Base-by-base conservation (phyloP, 2,888 invertebrate genomes). In the Brachypterus glaber region DNA sequence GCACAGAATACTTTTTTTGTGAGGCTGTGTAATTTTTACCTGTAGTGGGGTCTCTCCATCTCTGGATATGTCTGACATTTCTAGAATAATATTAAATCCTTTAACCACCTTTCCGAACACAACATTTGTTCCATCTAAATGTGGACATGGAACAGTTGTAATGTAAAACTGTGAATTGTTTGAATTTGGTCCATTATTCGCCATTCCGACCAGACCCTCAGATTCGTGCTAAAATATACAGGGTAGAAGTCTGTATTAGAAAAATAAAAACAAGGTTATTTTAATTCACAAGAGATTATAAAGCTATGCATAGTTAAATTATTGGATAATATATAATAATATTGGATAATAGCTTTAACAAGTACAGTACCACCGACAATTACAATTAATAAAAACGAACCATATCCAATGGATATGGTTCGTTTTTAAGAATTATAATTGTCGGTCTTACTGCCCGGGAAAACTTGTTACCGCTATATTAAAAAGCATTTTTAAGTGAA, bases 101-200 rank as follows among this genome's bases (percentile, higher is more conserved):
- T 79, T 80, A 11, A 79, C 51, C n/a, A 91, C 84, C 45, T 72
- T 72, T 0, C 90, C 91, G 57, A 88, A 85, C 15, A 80, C 86
- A 2, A 90, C 88, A 62, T 91, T 87, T 11, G 72, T 78, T 3
- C 76, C 79, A 61, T 91, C 82, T 30, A 91, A 67, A 58, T 90
- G 89, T 1, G 74, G 67, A 53, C 86, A 84, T 2, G 77, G 74
- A 1, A 76, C 79, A 1, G 80, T 77, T 1, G 87, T 84, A 40
- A 96, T 85, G 59, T 93, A 89, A 68, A 97, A 97, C 67, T 97
- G 97, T 0, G 95, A 95, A 47, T 85, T 87, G 62, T 95, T 96
- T 5, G 89, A 85, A 62, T 96, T 73, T 9, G 77, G 76, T 35
- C 79, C 92, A 61, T 71, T 79, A 66, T 82, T 96, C 52, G 82